A percentile compares a stretch with the other conserved stretches of the same genome.
Conservation (phyloP, 30 jellyfish, hydroid and myxozoan species). For the Turritopsis dohrnii region DNA sequence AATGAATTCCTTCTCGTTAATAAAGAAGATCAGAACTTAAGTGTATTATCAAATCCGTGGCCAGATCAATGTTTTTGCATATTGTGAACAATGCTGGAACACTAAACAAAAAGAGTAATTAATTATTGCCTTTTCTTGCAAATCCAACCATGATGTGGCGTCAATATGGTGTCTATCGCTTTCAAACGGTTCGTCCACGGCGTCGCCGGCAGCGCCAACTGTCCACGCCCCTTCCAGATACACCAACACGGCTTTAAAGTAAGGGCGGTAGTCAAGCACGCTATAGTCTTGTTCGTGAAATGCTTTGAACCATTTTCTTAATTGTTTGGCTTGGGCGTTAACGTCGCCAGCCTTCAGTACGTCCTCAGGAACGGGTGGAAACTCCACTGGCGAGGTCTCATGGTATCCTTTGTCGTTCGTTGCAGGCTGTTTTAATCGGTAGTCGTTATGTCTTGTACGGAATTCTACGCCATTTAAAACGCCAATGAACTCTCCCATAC, state of each 20-base stretch:
- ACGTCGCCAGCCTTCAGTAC: constrained; percentile 21
- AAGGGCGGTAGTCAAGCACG: constrained; percentile 57
- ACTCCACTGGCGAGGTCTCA: not conserved
- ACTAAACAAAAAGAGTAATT: no score
- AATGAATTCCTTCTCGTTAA: no score
- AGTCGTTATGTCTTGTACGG: constrained; percentile 41
- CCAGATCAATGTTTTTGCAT: no score
- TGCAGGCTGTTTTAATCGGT: constrained; percentile 15
- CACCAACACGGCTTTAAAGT: constrained; percentile 66
- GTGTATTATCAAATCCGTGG: no score
- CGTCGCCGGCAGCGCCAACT: constrained; percentile 29
- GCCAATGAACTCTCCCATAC: constrained; percentile 34
- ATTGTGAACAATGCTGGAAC: no score
- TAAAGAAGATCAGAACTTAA: no score
- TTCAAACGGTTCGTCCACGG: constrained; percentile 62
- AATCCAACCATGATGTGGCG: constrained; percentile 58
- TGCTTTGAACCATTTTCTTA: constrained; percentile 88
- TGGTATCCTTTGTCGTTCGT: constrained; percentile 8
- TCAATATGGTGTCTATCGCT: constrained; percentile 70
- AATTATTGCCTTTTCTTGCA: constrained; percentile 34
- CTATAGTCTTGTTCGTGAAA: constrained; percentile 73
- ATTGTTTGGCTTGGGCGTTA: constrained; percentile 48
- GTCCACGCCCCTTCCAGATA: constrained; percentile 97
- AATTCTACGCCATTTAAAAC: constrained; percentile 37
- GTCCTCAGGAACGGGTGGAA: constrained; percentile 33